phyloP scores from a whole-genome alignment of 2,888 invertebrate genomes.

The Pollenia griseotomentosa region DNA sequence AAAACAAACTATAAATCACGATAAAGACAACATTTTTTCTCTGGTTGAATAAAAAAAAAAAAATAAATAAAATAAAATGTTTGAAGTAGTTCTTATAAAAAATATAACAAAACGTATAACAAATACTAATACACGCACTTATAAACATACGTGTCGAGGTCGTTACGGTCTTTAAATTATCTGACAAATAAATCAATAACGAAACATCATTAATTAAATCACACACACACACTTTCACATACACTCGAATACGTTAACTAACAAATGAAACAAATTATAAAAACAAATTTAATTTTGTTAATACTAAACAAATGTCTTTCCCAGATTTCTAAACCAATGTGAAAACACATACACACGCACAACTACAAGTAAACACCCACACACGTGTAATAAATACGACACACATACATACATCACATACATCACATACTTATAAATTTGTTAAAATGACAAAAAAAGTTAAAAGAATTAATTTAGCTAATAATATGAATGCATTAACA shows the following conservation, averaged over 20 bases:
- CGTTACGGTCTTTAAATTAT: constrained; percentile 48
- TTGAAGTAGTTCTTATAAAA: constrained; percentile 9
- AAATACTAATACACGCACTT: neutral
- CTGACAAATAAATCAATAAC: constrained; percentile 69
- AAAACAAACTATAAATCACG: constrained; percentile 50
- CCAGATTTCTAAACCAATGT: neutral
- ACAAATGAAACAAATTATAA: constrained; percentile 37
- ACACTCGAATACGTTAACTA: neutral
- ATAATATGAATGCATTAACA: constrained; percentile 61
- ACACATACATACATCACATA: neutral
- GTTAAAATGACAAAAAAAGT: constrained; percentile 44
- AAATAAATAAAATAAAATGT: neutral
- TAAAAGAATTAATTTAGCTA: constrained; percentile 56
- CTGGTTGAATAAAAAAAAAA: constrained; percentile 3
- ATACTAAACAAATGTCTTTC: constrained; percentile 49
- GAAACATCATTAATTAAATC: constrained; percentile 68
- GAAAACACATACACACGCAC: neutral
- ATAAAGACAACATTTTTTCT: constrained; percentile 37
- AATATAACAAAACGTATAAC: constrained; percentile 2
- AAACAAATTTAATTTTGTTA: constrained; percentile 61
- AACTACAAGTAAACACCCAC: neutral
- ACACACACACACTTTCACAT: neutral
- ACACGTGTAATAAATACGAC: neutral
- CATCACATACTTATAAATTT: neutral
- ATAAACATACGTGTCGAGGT: neutral